These are phyloP conservation scores for Oscheius sp. DNA, from an alignment of 2,888 invertebrate genomes.

Conservation along the genomic window DNA sequence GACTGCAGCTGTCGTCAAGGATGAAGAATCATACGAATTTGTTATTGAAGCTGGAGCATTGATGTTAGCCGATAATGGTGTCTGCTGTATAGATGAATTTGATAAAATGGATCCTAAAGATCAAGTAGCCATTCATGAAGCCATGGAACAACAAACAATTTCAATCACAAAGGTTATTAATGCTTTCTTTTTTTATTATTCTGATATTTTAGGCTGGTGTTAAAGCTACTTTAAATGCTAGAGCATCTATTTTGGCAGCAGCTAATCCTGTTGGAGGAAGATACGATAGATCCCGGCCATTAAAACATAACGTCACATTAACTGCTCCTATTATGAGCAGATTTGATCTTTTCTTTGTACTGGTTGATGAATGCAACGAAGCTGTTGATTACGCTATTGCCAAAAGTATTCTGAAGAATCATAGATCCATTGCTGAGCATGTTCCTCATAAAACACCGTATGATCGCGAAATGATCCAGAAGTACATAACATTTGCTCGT, in stretches of 20 bases:
- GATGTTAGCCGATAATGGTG: conserved; percentile 93
- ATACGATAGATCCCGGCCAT: conserved; percentile 87
- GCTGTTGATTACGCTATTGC: conserved; percentile 92
- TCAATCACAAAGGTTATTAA: conserved; percentile 86
- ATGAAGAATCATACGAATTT: conserved; percentile 97
- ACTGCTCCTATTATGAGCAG: conserved; percentile 98
- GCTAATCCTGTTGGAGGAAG: conserved; percentile 97
- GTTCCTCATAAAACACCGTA: conserved; percentile 86
- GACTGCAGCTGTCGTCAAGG: conserved; percentile 96
- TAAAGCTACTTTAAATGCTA: conserved; percentile 92
- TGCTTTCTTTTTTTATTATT: not conserved
- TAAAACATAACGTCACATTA: conserved; percentile 92
- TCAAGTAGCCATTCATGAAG: conserved; percentile 96
- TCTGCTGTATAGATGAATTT: conserved; percentile 88
- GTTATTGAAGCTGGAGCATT: conserved; percentile 99
- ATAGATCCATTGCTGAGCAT: conserved; percentile 82
- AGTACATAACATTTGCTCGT: conserved; percentile 95
- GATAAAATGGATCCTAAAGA: conserved; percentile 98
- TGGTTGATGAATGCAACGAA: conserved; percentile 95
- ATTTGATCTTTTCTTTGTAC: conserved; percentile 96
- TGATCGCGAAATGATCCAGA: conserved; percentile 86
- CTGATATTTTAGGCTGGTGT: conserved; percentile 62
- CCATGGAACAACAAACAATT: conserved; percentile 99
- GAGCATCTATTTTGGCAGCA: conserved; percentile 96
- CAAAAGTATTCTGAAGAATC: conserved; percentile 91